Evolutionary conservation across 2,113 vertebrate genomes (phyloP), one percentile per base, ranked within the genome.

Genomic region (Bombycilla garrulus): DNA sequence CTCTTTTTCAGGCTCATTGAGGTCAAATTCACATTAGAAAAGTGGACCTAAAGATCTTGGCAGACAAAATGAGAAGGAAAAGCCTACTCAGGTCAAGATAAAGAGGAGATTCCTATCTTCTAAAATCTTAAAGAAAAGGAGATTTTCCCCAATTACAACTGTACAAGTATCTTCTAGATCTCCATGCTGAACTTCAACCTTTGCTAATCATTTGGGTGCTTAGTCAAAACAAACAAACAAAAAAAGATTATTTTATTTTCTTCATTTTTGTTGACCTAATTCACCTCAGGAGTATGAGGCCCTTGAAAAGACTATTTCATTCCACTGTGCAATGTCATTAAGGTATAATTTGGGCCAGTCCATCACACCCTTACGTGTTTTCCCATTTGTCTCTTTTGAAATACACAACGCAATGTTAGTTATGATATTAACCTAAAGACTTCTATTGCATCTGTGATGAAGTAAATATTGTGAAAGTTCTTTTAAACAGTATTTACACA

Each of bases 231-330:
- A 33, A 62, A 70, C 7, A 44, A 44, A 44, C 44, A 53, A 47
- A 36, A 11, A 9, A 48, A 56, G 29, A 5, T 0, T 0, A 5
- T 0, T 5, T 38, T 45, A 33, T 51, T 53, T 26, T 56, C 24
- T 77, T 44, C 5, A 44, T 69, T 56, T 44, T 90, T 70, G 84
- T 67, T 88, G 73, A 79, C 17, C 14, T 86, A 65, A 64, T 81
- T 94, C 35, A 67, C 19, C 26, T 85, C 62, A 67, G 26, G 23
- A 81, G 5, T 42, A 22, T 86, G 53, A 61, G 24, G 5, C 5
- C 14, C 73, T 88, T 81, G 38, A 74, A 77, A 67, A 77, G 12
- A 50, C 23, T 85, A 42, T 84, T 79, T 77, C 23, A 44, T 23
- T 58, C 23, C 47, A 65, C 15, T 85, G 19, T n/a, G 11, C 24